Percentiles rank a stretch among this genome's conserved stretches.
Evolutionary conservation across 1,140 invertebrate genomes (phyloP).

Genomic region (Dermatophagoides farinae): DNA sequence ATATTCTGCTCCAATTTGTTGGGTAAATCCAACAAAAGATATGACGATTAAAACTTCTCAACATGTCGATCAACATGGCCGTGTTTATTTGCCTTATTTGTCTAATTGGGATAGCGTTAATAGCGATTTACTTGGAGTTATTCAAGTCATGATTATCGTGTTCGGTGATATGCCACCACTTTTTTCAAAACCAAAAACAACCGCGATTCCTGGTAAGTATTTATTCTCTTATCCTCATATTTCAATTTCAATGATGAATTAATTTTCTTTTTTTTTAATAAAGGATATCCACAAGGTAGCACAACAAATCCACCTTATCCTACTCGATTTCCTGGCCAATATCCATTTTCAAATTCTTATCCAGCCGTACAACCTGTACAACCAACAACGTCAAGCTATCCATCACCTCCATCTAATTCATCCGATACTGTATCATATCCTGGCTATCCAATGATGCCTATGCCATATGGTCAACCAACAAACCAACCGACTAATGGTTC

Average conservation of each 20-base stretch:
- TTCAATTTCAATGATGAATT: neutral
- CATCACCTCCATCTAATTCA: neutral
- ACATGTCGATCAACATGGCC: conserved; percentile 83
- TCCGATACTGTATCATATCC: neutral
- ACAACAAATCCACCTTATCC: neutral
- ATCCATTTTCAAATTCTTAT: neutral
- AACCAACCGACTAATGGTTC: neutral
- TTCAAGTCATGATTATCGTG: conserved; percentile 72
- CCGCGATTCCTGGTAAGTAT: neutral
- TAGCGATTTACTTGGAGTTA: conserved; percentile 51
- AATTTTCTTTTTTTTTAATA: neutral
- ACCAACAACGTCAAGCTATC: neutral
- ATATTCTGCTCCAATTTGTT: conserved; percentile 88
- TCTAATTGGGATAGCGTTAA: conserved; percentile 72
- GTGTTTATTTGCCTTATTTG: conserved; percentile 88
- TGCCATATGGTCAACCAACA: neutral
- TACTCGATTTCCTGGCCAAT: neutral
- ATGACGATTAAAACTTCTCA: conserved; percentile 90
- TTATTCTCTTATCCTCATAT: neutral
- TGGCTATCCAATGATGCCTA: neutral
- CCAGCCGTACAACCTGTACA: neutral
- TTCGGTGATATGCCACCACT: conserved; percentile 92
- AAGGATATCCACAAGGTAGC: no score
- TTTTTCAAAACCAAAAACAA: conserved; percentile 33
- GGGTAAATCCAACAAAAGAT: conserved; percentile 77